These are phyloP conservation scores for Germaria angustata DNA, from an alignment of 2,888 invertebrate genomes.

Conservation along the genomic window DNA sequence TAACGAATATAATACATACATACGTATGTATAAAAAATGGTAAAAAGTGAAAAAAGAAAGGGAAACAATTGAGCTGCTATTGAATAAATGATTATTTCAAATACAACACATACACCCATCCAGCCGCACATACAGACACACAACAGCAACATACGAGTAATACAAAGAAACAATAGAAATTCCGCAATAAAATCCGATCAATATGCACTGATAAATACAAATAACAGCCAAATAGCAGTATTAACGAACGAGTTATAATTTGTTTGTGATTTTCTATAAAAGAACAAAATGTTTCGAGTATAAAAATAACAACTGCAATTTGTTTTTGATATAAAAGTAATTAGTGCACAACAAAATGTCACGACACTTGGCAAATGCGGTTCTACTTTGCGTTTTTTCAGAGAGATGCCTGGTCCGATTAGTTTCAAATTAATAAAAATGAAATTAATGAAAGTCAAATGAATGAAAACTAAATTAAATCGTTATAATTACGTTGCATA, in stretches of 20 bases:
- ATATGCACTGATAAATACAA: conserved; percentile 52
- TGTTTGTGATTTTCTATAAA: conserved; percentile 24
- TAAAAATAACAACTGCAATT: conserved; percentile 44
- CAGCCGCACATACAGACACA: not conserved
- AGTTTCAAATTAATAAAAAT: conserved; percentile 6
- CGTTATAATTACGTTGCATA: conserved; percentile 12
- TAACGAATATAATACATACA: not conserved
- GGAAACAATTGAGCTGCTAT: conserved; percentile 47
- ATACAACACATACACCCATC: conserved; percentile 18
- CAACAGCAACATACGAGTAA: not conserved
- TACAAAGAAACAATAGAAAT: conserved; percentile 17
- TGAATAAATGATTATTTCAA: conserved; percentile 48
- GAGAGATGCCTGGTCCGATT: conserved; percentile 22
- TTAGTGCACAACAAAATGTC: conserved; percentile 68
- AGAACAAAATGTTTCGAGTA: conserved; percentile 14
- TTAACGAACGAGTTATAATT: conserved; percentile 48
- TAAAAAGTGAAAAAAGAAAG: conserved; percentile 1
- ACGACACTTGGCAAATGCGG: conserved; percentile 57
- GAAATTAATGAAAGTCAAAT: not conserved
- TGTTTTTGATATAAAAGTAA: conserved; percentile 57
- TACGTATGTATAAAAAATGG: not conserved
- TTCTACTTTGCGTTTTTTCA: conserved; percentile 1
- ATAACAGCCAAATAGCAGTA: conserved; percentile 24
- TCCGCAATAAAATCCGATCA: conserved; percentile 45
- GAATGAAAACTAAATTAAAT: conserved; percentile 21